Base-by-base conservation (phyloP, 2,888 invertebrate genomes). In the Cephus sareptanus region DNA sequence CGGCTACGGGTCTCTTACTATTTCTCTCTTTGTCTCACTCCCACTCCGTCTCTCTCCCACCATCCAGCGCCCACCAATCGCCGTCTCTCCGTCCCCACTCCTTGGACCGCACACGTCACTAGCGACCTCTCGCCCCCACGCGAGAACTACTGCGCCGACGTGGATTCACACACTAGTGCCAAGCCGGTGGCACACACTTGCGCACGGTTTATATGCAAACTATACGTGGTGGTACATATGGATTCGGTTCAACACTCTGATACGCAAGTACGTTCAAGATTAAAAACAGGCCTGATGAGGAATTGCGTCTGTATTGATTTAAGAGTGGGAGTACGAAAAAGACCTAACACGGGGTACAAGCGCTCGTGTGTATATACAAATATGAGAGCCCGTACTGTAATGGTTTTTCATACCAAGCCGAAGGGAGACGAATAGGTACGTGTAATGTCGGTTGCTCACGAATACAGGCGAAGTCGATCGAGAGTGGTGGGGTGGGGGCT, bases 1-100 rank as follows among this genome's bases (percentile, higher is more conserved):
- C 9, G 56, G 56, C 56, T 56, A 56, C 23, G 74, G 69, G 75
- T 74, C 73, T 76, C 75, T 75, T 75, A 70, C 75, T 76, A 4
- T 30, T 73, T 40, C 37, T 75, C 76, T 31, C 33, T 75, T 74
- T 74, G 12, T 74, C 70, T 0, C 34, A n/a, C 31, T 30, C 76
- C 23, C 35, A 33, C 34, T 31, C 35, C n/a, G 75, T 75, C 31
- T 23, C 40, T 13, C 68, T 37, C 70, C 69, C 31, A 3, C 31
- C 34, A 30, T 31, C 23, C 75, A 68, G 1, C n/a, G 6, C n/a
- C n/a, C n/a, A 75, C 79, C 31, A 70, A 75, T 79, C 37, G 76
- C 34, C 37, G 34, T 78, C 75, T 74, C 33, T 77, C 69, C 75
- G 23, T 56, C 56, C 56, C 56, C 56, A 56, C 56, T 56, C 56